A percentile compares a stretch with the other conserved stretches of the same genome.
These are phyloP conservation scores for Ophioderma brevispina DNA, from an alignment of 35 echinoderm and acorn worm genomes.

Conservation along the genomic window DNA sequence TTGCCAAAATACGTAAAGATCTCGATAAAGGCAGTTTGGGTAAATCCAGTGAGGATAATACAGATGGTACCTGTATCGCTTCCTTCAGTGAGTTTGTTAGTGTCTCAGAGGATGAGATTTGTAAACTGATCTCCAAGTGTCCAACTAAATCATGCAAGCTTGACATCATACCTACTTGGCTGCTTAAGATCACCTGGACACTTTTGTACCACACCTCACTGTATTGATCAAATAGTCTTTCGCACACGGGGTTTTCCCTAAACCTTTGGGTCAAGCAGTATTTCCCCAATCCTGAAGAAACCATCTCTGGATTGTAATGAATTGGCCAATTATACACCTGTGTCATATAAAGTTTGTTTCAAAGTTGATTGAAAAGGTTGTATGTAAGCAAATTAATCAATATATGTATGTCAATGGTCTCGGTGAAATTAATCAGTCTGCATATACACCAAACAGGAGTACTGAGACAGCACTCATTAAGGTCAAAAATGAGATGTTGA, in stretches of 20 bases:
- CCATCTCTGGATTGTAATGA: neutral
- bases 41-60: no score
- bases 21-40: no score
- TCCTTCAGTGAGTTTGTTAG: no score
- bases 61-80: no score
- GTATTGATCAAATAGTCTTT: neutral
- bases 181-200: no score
- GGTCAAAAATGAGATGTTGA: constrained; percentile 6
- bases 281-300: neutral
- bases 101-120: no score
- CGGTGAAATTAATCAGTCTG: neutral
- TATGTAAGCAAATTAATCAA: neutral
- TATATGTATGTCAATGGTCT: no score
- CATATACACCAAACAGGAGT: neutral
- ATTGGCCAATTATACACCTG: neutral
- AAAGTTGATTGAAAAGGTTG: neutral
- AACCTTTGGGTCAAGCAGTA: neutral
- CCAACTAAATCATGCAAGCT: no score
- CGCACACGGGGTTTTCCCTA: neutral
- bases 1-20: no score
- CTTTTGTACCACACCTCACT: no score
- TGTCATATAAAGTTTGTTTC: neutral
- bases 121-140: no score
- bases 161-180: no score
- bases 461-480: neutral